These are phyloP conservation scores for Ischnura elegans DNA, from an alignment of 2,888 invertebrate species.

Conservation along the genomic window DNA sequence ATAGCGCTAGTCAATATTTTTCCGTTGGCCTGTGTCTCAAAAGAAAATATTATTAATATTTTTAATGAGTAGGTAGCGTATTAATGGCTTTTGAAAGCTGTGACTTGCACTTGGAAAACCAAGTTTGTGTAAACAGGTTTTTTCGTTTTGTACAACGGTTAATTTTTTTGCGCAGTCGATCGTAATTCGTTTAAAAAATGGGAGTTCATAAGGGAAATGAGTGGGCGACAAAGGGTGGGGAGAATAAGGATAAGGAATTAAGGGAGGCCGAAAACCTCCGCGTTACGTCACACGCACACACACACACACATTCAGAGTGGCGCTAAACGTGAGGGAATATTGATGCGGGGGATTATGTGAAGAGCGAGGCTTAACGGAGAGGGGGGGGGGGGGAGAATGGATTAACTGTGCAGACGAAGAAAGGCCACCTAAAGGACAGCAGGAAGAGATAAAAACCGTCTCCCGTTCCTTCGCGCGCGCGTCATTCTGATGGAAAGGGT, in stretches of 20 bases:
- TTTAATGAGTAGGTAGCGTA: too few species aligned
- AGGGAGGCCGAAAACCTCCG: too few species aligned
- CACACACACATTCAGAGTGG: too few species aligned
- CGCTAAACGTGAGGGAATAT: conserved; percentile 47
- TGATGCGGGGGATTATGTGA: conserved; percentile 35
- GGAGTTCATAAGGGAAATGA: not conserved
- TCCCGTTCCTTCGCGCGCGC: not conserved
- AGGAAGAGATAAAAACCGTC: not conserved
- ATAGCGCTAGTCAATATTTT: too few species aligned
- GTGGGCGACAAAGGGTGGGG: not conserved
- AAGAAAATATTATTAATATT: too few species aligned
- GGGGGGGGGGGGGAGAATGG: too few species aligned
- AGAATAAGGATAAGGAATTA: not conserved
- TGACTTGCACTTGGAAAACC: too few species aligned
- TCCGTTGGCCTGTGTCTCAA: too few species aligned
- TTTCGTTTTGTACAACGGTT: too few species aligned
- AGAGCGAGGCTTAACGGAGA: not conserved
- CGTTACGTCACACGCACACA: not conserved
- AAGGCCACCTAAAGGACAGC: conserved; percentile 21
- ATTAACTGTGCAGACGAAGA: conserved; percentile 26
- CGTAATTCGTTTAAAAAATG: not conserved
- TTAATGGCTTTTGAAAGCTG: too few species aligned
- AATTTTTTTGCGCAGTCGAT: not conserved
- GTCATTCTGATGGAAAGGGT: not conserved
- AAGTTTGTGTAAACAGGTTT: too few species aligned